Evolutionary conservation across 2,113 vertebrate species (phyloP).

Genomic region (Malaclemys terrapin): DNA sequence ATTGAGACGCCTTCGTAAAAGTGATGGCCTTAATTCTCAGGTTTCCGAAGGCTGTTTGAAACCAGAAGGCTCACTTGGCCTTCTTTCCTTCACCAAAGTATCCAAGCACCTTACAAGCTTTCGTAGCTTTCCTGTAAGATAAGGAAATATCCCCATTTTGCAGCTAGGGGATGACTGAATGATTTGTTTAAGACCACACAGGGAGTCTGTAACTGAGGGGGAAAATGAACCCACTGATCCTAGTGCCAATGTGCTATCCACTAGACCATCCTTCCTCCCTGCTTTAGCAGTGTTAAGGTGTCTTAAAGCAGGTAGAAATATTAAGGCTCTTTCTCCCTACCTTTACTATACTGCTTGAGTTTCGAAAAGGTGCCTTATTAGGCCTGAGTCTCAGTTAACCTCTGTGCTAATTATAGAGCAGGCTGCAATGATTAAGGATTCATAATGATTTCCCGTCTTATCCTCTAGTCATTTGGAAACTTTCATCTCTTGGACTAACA

Average conservation of each 20-base stretch:
- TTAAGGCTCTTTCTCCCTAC: neutral
- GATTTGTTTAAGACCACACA: neutral
- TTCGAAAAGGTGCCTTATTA: neutral
- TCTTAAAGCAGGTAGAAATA: neutral
- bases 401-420: neutral
- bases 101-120: neutral
- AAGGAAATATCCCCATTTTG: neutral
- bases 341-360: neutral
- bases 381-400: neutral
- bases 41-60: neutral
- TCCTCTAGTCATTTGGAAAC: neutral
- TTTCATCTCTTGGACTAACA: neutral
- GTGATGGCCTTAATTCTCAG: neutral
- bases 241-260: rapidly evolving
- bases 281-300: neutral
- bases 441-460: neutral
- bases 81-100: neutral
- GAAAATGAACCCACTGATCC: neutral
- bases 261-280: neutral
- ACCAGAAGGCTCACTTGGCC: neutral
- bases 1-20: neutral
- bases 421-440: neutral
- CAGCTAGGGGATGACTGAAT: neutral
- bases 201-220: neutral
- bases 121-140: neutral